A percentile compares a stretch with the other conserved stretches of the same genome.
phyloP scores from a whole-genome alignment of 2,797 vertebrate genomes.

The Ispidina lecontei region DNA sequence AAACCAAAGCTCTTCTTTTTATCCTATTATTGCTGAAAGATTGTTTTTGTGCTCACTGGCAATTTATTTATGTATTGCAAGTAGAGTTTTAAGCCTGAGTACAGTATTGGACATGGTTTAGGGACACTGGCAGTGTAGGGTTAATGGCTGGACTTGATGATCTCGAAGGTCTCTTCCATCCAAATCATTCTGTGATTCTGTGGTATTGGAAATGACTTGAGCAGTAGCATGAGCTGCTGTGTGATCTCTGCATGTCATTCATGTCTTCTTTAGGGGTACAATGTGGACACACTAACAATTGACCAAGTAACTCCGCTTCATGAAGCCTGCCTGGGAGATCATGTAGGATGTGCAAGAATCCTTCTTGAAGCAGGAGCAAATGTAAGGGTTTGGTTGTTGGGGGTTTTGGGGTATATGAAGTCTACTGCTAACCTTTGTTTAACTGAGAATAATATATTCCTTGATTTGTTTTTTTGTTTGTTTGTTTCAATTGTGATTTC shows the following conservation, averaged over 20 bases:
- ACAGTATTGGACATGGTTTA: neutral
- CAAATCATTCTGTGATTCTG: no score
- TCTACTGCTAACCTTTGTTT: neutral
- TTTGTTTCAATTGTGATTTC: neutral
- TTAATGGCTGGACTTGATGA: no score
- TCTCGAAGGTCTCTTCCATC: no score
- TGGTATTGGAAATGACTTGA: neutral
- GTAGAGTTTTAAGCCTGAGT: neutral
- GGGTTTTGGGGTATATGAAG: neutral
- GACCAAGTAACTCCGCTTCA: constrained; percentile 94
- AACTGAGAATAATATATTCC: neutral
- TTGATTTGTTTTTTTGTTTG: neutral
- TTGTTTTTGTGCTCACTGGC: neutral
- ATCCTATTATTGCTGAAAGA: neutral
- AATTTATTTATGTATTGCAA: neutral
- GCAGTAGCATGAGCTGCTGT: neutral
- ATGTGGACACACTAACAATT: constrained; percentile 91
- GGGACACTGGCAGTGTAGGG: neutral
- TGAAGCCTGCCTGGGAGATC: constrained; percentile 92
- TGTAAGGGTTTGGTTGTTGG: constrained; percentile 79
- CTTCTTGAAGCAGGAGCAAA: constrained; percentile 95
- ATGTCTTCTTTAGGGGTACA: constrained; percentile 86
- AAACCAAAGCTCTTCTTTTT: neutral
- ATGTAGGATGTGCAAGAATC: constrained; percentile 89
- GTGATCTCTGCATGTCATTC: neutral